Evolutionary conservation across 2,888 invertebrate genomes (phyloP).

Genomic region (Sericinus montela): DNA sequence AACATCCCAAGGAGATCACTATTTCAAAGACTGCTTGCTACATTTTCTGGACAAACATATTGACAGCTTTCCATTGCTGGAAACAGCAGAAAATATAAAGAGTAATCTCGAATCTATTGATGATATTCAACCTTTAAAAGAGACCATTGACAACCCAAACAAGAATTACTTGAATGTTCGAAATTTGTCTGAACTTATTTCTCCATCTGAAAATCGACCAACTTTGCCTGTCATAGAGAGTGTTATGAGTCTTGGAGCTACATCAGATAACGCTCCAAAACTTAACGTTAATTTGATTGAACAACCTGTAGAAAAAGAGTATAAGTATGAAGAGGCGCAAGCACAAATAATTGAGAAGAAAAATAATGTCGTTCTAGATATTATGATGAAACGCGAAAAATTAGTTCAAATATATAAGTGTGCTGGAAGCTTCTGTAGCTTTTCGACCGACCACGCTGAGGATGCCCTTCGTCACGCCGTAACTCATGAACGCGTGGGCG

Average conservation of each 20-base stretch:
- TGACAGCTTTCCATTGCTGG: constrained; percentile 49
- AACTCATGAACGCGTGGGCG: constrained; percentile 51
- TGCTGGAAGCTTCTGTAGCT: constrained; percentile 63
- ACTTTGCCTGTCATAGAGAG: constrained; percentile 68
- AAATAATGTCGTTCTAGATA: constrained; percentile 58
- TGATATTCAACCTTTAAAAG: not conserved
- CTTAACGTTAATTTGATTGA: constrained; percentile 29
- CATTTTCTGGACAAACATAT: constrained; percentile 66
- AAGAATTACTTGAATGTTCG: constrained; percentile 55
- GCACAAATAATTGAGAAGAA: constrained; percentile 54
- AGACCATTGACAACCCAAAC: constrained; percentile 16
- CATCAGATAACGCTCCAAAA: constrained; percentile 24
- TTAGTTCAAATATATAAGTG: constrained; percentile 67
- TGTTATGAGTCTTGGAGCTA: constrained; percentile 71
- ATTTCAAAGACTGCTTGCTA: constrained; percentile 57
- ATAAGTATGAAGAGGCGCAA: constrained; percentile 56
- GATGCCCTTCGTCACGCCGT: constrained; percentile 58
- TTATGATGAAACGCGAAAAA: constrained; percentile 68
- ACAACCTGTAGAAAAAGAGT: constrained; percentile 27
- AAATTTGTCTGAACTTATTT: constrained; percentile 58
- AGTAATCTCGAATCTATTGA: constrained; percentile 16
- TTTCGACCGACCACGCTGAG: constrained; percentile 52
- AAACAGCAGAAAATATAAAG: constrained; percentile 22
- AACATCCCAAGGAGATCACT: constrained; percentile 52
- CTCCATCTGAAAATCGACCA: constrained; percentile 25